Conservation (phyloP, 2,797 vertebrate species). For the Centroberyx gerrardi region DNA sequence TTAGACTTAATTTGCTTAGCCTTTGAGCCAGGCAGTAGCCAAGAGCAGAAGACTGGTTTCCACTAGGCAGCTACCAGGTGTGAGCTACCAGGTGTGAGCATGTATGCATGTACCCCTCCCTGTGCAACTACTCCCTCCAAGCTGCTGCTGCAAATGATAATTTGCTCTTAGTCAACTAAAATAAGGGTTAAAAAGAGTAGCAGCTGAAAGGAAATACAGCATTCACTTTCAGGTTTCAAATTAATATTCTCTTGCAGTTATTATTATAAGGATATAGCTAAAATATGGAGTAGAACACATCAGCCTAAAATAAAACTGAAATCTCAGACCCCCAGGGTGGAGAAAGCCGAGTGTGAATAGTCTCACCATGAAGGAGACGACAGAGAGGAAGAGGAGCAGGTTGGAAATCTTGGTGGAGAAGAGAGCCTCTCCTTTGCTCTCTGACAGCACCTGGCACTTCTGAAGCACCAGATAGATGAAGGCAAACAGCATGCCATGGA, state of each 20-base stretch:
- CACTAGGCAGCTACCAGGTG: no score
- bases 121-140: background rate
- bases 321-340: background rate
- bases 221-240: background rate
- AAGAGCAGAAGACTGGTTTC: background rate
- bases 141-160: background rate
- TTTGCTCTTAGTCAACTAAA: background rate
- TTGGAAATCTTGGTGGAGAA: slow-evolving; percentile 93
- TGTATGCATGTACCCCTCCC: background rate
- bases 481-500: slow-evolving; percentile 97
- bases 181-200: background rate
- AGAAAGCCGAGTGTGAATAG: background rate
- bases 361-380: slow-evolving; percentile 94
- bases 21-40: background rate
- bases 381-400: slow-evolving; percentile 92
- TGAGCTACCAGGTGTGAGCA: background rate
- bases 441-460: slow-evolving; percentile 92
- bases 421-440: slow-evolving; percentile 94
- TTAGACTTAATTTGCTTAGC: background rate
- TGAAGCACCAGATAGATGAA: slow-evolving; percentile 96
- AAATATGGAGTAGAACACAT: background rate
- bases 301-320: background rate
- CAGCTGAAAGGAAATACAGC: background rate
- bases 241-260: background rate
- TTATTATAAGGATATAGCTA: background rate